Conservation (phyloP, 2,113 vertebrate genomes). For the Lutjanus erythropterus region DNA sequence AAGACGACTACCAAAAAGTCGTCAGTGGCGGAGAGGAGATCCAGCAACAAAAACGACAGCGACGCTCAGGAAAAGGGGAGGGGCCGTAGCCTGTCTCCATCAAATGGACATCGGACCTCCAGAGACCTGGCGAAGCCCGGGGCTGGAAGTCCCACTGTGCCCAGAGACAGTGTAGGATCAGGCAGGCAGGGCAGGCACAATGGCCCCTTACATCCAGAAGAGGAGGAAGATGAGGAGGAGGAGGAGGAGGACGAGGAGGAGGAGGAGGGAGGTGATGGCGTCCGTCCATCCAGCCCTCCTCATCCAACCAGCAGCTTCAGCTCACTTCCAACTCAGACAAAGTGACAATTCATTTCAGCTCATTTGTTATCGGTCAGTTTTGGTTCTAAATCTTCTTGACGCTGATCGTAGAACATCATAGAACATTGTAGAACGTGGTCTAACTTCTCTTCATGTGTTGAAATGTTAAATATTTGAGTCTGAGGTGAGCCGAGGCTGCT, state of each 20-base stretch:
- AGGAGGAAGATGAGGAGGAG: constrained; percentile 70
- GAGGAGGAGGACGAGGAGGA: neutral
- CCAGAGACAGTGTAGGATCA: constrained; percentile 81
- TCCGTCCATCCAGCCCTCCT: neutral
- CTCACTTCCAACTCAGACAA: neutral
- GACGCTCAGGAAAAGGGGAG: constrained; percentile 89
- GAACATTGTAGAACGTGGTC: neutral
- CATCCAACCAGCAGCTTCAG: neutral
- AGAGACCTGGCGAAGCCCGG: constrained; percentile 84
- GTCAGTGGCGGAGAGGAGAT: constrained; percentile 81
- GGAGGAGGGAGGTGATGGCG: neutral
- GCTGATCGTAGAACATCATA: no score
- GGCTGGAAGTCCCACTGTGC: constrained; percentile 66
- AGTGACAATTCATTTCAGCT: neutral
- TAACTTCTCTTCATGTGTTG: neutral
- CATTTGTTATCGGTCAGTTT: neutral
- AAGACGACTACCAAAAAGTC: constrained; percentile 83
- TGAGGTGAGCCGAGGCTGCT: neutral
- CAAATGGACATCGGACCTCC: constrained; percentile 90
- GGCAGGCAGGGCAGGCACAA: constrained; percentile 80
- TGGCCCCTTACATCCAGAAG: constrained; percentile 85
- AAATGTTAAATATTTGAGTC: neutral
- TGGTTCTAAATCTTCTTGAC: no score
- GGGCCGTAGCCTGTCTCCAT: constrained; percentile 88
- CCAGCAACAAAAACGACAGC: constrained; percentile 78